Percentiles rank a stretch among this genome's conserved stretches.
phyloP scores from a whole-genome alignment of 2,797 vertebrate genomes.

The Ara ararauna region DNA sequence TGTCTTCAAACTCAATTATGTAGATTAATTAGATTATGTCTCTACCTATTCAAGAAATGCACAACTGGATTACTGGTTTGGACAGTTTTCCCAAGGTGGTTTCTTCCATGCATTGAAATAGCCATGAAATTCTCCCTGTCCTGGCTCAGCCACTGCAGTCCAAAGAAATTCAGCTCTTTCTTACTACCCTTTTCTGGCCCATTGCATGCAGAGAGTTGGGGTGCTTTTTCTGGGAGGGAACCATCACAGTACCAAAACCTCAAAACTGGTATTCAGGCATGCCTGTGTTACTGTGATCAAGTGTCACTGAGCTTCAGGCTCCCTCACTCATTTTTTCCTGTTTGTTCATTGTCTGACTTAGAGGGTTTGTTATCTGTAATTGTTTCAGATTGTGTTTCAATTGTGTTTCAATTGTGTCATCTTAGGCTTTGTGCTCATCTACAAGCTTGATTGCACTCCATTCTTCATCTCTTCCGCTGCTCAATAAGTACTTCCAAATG shows the following conservation, averaged over 20 bases:
- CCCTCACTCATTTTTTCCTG: background rate
- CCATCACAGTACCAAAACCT: background rate
- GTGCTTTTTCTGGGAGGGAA: background rate
- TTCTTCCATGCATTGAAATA: background rate
- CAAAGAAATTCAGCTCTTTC: background rate
- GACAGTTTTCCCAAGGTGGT: background rate
- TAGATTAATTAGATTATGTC: conserved; percentile 52
- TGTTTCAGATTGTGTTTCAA: background rate
- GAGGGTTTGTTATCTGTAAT: background rate
- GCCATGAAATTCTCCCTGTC: background rate
- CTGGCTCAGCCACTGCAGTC: background rate
- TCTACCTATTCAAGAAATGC: conserved; percentile 30
- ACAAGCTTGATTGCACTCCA: background rate
- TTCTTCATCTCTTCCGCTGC: background rate
- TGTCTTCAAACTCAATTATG: conserved; percentile 46
- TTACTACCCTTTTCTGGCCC: background rate
- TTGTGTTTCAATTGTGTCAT: background rate
- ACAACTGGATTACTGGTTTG: background rate
- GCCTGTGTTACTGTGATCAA: background rate
- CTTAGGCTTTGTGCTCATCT: background rate
- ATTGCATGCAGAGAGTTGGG: fast-evolving
- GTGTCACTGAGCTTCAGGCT: background rate
- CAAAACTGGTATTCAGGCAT: background rate
- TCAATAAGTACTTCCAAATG: background rate
- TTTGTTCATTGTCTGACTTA: background rate